Evolutionary conservation across 53 echinoderm and acorn worm genomes (phyloP), one percentile per base, ranked within the genome.

Genomic region (Crossaster papposus): DNA sequence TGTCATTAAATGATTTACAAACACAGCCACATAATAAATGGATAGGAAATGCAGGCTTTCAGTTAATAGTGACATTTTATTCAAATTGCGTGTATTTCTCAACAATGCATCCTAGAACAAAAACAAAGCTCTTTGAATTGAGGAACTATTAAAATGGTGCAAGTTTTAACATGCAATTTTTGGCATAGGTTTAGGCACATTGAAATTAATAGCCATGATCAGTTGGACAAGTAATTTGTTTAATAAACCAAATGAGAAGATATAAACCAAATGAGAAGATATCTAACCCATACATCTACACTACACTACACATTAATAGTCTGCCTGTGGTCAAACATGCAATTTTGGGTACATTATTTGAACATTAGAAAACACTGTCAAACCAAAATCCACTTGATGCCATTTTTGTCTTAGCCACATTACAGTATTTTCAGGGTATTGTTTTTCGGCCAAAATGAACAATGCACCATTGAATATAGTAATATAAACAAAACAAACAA

Each of bases 51-150:
- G 35, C 35, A 14, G 22, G 6, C 35, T 29, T 44, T 82, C 24
- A 22, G 14, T 34, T 82, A 36, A 11, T 36, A 30, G 35, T 37
- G 28, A 64, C 65, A 82, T 34, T 82, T 64, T 64, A 64, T 82
- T 82, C 65, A 65, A 64, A 65, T 65, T 65, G 68, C 65, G 65
- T 65, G 68, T 65, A 64, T 82, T 12, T 82, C 17, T 15, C 33
- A 32, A 31, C 58, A 20, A 4, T 82, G 9, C 54, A 14, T 81
- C 26, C 55, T 15, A 20, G 12, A 29, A 34, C 36, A 73, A 17
- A 14, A 33, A 34, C 14, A 20, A 65, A 35, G 58, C 82, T 37
- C 82, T 58, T 58, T 58, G 17, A 65, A 82, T 58, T 31, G 64
- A 65, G 4, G 36, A 64, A 33, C 3, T 34, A 73, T 34, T 35